phyloP scores from a whole-genome alignment of 2,888 invertebrate genomes.

The Ectemnius cavifrons region DNA sequence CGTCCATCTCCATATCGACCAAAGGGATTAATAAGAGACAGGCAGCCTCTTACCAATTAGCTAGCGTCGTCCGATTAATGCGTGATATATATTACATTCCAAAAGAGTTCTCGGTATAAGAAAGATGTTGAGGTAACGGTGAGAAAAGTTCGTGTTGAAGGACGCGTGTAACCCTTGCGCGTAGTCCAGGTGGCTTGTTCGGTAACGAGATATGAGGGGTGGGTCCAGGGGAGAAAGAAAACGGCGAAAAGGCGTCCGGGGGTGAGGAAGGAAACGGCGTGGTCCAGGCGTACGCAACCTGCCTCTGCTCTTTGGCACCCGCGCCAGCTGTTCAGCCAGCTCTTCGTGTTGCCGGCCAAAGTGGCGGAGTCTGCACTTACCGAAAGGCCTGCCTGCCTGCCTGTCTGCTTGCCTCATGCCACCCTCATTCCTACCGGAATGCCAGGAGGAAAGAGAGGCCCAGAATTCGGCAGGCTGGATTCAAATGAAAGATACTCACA shows the following conservation, averaged over 20 bases:
- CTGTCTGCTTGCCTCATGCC: no score
- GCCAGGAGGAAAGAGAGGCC: not conserved
- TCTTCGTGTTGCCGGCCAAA: slow-evolving; percentile 37
- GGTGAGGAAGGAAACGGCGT: slow-evolving; percentile 43
- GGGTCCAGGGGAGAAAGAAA: slow-evolving; percentile 39
- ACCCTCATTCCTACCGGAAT: slow-evolving; percentile 23
- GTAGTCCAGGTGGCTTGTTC: slow-evolving; percentile 64
- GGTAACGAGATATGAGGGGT: slow-evolving; percentile 66
- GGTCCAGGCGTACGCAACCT: slow-evolving; percentile 65
- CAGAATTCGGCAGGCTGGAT: not conserved
- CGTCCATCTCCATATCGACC: no score
- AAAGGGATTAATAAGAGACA: no score
- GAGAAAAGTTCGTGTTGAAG: no score
- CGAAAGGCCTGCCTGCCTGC: not conserved
- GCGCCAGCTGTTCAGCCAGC: slow-evolving; percentile 68
- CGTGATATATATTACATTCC: no score
- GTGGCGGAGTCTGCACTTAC: slow-evolving; percentile 40
- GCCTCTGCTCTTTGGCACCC: slow-evolving; percentile 69
- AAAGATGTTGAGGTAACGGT: no score
- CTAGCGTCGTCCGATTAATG: no score
- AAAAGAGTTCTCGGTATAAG: no score
- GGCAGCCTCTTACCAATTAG: no score
- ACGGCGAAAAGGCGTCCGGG: slow-evolving; percentile 32
- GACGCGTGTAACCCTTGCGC: slow-evolving; percentile 59
- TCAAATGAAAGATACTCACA: slow-evolving; percentile 30